A percentile compares a stretch with the other conserved stretches of the same genome.
phyloP scores from a whole-genome alignment of 2,888 invertebrate genomes.

The Agriopis aurantiaria region DNA sequence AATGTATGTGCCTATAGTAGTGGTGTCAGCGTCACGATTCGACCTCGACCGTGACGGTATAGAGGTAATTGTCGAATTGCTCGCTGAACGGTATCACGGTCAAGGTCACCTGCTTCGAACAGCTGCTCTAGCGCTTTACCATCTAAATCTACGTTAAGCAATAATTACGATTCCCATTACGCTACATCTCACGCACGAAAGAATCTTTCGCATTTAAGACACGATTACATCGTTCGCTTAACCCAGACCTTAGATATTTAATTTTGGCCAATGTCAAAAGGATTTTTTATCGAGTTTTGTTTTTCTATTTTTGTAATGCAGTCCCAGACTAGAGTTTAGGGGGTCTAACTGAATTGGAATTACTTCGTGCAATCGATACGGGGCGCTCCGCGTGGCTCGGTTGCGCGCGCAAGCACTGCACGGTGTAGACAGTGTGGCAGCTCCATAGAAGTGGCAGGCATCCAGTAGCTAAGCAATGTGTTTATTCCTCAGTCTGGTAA shows the following conservation, averaged over 20 bases:
- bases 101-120: slow-evolving; percentile 71
- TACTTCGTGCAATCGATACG: slow-evolving; percentile 75
- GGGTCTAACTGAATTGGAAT: slow-evolving; percentile 55
- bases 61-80: slow-evolving; percentile 79
- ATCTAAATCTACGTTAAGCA: slow-evolving; percentile 51
- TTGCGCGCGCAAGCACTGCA: slow-evolving; percentile 76
- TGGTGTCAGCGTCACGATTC: slow-evolving; percentile 55
- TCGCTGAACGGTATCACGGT: slow-evolving; percentile 76
- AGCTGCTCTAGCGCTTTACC: slow-evolving; percentile 55
- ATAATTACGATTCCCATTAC: slow-evolving; percentile 38
- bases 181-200: slow-evolving; percentile 14
- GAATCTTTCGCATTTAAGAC: slow-evolving; percentile 18
- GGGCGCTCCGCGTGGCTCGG: slow-evolving; percentile 63
- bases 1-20: slow-evolving; percentile 14
- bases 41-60: slow-evolving; percentile 71
- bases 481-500: background rate
- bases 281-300: background rate
- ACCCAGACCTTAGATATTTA: slow-evolving; percentile 29
- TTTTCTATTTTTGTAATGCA: slow-evolving; percentile 41
- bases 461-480: background rate
- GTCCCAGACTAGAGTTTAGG: slow-evolving; percentile 50
- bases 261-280: slow-evolving; percentile 8
- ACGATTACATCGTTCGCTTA: slow-evolving; percentile 13
- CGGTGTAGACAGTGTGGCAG: slow-evolving; percentile 28
- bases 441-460: background rate